Conservation (phyloP, 2,797 vertebrate genomes). For the Arnoldichthys spilopterus region DNA sequence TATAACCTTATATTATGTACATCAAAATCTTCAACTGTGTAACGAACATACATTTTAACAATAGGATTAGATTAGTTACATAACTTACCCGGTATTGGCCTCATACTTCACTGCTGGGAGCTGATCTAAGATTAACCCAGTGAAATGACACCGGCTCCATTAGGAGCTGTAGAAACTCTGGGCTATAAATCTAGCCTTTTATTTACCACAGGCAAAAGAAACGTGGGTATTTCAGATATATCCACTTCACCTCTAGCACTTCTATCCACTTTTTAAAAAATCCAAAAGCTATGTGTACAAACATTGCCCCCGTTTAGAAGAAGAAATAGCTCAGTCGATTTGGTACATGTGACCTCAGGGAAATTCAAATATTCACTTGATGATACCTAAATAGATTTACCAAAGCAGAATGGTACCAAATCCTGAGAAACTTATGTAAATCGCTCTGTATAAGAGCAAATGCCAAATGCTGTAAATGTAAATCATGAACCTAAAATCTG, state of each 20-base stretch:
- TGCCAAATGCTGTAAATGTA: no score
- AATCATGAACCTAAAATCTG: neutral
- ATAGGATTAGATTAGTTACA: neutral
- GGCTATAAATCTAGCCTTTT: neutral
- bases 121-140: constrained; percentile 37
- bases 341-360: neutral
- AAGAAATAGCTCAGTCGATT: neutral
- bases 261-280: neutral
- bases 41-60: neutral
- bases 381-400: neutral
- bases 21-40: neutral
- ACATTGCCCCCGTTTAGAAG: neutral
- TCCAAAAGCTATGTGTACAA: neutral
- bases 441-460: no score
- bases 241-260: neutral
- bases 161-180: neutral
- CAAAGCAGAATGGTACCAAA: neutral
- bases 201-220: neutral
- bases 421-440: no score
- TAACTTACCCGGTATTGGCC: neutral
- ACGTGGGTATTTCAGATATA: neutral
- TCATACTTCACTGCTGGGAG: neutral
- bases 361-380: constrained; percentile 10
- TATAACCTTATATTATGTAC: no score
- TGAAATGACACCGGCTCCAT: constrained; percentile 15